Base-by-base conservation (phyloP, 2,113 vertebrate genomes). In the Lasiurus cinereus region DNA sequence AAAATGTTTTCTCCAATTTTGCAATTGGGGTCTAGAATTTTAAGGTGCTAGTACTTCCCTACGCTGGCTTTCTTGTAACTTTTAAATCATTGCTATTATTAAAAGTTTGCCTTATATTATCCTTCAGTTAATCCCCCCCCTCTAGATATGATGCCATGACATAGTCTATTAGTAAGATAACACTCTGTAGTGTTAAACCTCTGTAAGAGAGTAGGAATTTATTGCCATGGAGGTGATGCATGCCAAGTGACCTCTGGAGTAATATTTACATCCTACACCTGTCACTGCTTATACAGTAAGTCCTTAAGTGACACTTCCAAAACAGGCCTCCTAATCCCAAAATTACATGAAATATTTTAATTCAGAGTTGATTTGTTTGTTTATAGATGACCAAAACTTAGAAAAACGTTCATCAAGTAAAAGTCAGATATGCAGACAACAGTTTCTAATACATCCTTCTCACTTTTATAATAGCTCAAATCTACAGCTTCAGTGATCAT, bases 141-240 rank as follows among this genome's bases (percentile, higher is more conserved):
- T n/a, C 9, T 19, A 52, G 83, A 80, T 15, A 33, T 31, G 89
- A 92, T 16, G 70, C 62, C 8, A 36, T 27, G 31, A 74, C 31
- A 59, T 22, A 69, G 19, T 79, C 29, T 90, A n/a, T 92, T 83
- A 88, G 62, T 73, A 95, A 94, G 88, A 74, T 64, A 69, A 50
- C 12, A 69, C 59, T 46, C 46, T 50, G 19, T 78, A 27, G 72
- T 62, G 54, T 16, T 88, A 64, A 76, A 46, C 50, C 39, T 79
- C 90, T 64, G 77, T 84, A 74, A 76, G 43, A 95, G 31, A 78
- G 36, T 2, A 54, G 83, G 74, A 39, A 36, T 69, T 92, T 73
- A 78, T 36, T 43, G 18, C 24, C 29, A 6, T 0, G 31, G 39
- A 31, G 52, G 50, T 27, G 56, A 87, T 22, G 13, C 22, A 27